Evolutionary conservation across 2,888 invertebrate species (phyloP).

Genomic region (Bimastos eiseni): DNA sequence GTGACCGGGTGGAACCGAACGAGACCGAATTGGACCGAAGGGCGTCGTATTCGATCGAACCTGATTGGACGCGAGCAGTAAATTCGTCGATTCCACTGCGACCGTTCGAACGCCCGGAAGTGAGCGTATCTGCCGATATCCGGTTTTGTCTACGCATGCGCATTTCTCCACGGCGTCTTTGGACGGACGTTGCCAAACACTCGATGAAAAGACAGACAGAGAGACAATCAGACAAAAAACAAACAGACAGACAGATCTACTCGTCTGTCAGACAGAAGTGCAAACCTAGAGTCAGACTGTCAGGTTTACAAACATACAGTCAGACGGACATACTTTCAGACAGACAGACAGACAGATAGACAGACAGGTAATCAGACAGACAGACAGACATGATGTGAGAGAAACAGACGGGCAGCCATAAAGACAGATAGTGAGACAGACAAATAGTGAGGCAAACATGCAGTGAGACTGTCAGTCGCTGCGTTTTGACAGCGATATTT

Average conservation of each 20-base stretch:
- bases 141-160: not conserved
- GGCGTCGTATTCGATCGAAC: not conserved
- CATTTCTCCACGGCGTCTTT: not conserved
- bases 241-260: not conserved
- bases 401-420: no score
- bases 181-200: not conserved
- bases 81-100: not conserved
- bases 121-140: not conserved
- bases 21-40: not conserved
- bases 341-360: no score
- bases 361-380: no score
- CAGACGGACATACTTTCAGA: not conserved
- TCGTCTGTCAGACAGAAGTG: no score
- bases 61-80: not conserved
- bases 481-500: no score
- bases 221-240: not conserved
- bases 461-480: no score
- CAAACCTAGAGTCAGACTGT: no score
- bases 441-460: no score
- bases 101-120: not conserved
- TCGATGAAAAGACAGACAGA: not conserved
- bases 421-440: no score
- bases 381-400: no score
- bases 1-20: not conserved
- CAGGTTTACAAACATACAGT: not conserved